Evolutionary conservation across 2,797 vertebrate species (phyloP).

Genomic region (Synaphobranchus kaupii): DNA sequence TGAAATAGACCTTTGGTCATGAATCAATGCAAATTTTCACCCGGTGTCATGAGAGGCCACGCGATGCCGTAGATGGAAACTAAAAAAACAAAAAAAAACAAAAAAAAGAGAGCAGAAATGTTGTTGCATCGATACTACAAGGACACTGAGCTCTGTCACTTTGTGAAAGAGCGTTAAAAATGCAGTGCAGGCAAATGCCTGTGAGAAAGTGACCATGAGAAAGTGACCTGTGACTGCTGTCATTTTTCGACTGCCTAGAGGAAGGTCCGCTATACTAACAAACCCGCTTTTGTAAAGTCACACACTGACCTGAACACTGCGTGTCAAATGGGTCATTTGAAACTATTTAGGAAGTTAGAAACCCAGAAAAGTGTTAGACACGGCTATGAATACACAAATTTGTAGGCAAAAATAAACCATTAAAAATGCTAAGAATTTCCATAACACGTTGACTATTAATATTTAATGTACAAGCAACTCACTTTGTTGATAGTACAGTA

Average conservation of each 20-base stretch:
- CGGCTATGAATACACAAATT: background rate
- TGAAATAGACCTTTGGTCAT: constrained; percentile 23
- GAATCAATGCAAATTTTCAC: constrained; percentile 6
- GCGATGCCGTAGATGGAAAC: background rate
- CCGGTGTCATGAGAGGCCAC: background rate
- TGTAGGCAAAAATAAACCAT: background rate
- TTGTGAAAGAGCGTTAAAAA: background rate
- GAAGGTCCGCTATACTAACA: constrained; percentile 13
- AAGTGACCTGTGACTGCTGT: background rate
- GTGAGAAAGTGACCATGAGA: constrained; percentile 64
- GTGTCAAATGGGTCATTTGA: background rate
- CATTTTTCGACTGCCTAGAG: background rate
- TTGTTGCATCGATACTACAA: no score
- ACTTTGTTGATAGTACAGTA: background rate
- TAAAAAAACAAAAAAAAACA: background rate
- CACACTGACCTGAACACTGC: background rate
- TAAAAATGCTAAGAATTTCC: background rate
- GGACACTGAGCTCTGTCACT: background rate
- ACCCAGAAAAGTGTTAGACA: background rate
- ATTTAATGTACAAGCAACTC: background rate
- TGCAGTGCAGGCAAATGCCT: constrained; percentile 34
- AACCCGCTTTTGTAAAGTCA: constrained; percentile 59
- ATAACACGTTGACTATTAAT: background rate
- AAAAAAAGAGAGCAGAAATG: no score
- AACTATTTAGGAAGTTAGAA: background rate